Base-by-base conservation (phyloP, 2,888 invertebrate genomes). In the Drosophila siamana region DNA sequence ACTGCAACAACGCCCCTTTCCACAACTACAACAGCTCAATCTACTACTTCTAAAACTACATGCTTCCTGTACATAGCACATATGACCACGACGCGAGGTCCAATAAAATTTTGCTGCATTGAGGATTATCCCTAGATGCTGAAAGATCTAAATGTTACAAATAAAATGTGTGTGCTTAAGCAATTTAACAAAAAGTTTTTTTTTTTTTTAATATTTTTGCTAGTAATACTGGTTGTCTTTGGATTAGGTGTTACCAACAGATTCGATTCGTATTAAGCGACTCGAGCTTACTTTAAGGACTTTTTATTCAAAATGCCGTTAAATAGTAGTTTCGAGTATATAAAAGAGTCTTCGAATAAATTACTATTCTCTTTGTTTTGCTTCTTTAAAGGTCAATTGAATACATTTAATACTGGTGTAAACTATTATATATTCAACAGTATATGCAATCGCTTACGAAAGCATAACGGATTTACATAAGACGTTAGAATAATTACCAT, bases 391-490 rank as follows among this genome's bases (percentile, higher is more conserved):
- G 26, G 7, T 26, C 4, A 26, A 4, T 2, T 7, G 5, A 6
- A 26, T 7, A 26, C 6, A 26, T 6, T 26, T 2, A 6, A 26
- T 6, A 6, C 1, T 26, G 6, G 2, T 26, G 6, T 26, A 26
- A 2, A 5, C 4, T n/a, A 33, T n/a, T 30, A 11, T 33, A 33
- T n/a, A 33, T 33, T n/a, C 0, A n/a, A 4, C n/a, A 19, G 15
- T 8, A 30, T 30, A n/a, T 30, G 16, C 7, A 4, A 19, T 2
- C 11, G 5, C 33, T n/a, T 15, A 50, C 4, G n/a, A 50, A 36
- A 36, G 50, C 36, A 50, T 24, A 50, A 38, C 36, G 9, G 13
- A 38, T 13, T 52, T 52, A 52, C 40, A 41, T 52, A 52, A 52
- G 28, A 28, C 9, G 1, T 16, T 13, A 11, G 19, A 15, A 19